phyloP scores from a whole-genome alignment of 2,888 invertebrate species.

The Leptopilina syphax region DNA sequence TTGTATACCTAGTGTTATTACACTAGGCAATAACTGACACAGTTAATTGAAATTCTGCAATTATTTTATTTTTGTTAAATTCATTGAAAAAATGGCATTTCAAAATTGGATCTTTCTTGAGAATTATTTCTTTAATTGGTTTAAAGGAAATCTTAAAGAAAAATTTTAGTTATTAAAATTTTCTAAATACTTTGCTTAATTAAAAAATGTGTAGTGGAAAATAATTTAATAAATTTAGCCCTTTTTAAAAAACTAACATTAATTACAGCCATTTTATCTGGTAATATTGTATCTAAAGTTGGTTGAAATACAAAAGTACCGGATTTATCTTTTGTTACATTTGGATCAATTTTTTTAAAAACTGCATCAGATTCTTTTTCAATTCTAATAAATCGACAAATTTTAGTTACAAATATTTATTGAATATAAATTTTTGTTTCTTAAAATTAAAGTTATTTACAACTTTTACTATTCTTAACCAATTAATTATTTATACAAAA shows the following conservation, averaged over 20 bases:
- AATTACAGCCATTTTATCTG: constrained; percentile 57
- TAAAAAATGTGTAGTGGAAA: no score
- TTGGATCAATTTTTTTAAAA: constrained; percentile 46
- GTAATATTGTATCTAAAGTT: constrained; percentile 57
- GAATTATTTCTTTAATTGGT: constrained; percentile 60
- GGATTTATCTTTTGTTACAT: constrained; percentile 52
- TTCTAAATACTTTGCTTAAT: not conserved
- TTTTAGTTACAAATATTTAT: not conserved
- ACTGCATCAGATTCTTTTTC: constrained; percentile 54
- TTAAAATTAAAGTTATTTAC: not conserved
- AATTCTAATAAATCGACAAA: constrained; percentile 54
- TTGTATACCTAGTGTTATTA: constrained; percentile 53
- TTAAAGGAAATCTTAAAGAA: constrained; percentile 57
- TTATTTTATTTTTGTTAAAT: constrained; percentile 53
- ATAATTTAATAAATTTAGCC: no score
- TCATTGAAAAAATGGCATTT: constrained; percentile 64
- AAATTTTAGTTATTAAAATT: not conserved
- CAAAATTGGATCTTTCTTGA: constrained; percentile 61
- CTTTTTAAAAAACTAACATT: constrained; percentile 51
- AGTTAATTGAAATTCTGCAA: constrained; percentile 67
- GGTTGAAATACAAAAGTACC: constrained; percentile 63
- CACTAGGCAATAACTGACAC: constrained; percentile 64
- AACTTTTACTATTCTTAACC: no score
- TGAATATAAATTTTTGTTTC: not conserved
- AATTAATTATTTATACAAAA: not conserved